These are phyloP conservation scores for Glaucomys volans DNA, from an alignment of 2,113 vertebrate genomes.

Conservation along the genomic window DNA sequence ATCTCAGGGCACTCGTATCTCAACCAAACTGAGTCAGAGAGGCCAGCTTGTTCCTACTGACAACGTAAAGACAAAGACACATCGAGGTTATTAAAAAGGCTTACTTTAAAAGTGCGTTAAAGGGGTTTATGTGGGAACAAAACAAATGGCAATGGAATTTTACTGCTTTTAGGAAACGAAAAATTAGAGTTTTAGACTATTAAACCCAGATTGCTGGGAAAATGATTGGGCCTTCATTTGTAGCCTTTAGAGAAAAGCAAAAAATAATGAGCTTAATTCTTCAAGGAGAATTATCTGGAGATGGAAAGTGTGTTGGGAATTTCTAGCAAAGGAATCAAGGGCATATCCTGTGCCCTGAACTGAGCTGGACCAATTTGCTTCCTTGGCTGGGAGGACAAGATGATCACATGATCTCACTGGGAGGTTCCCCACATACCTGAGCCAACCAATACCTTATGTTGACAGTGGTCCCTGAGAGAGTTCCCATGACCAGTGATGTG, in stretches of 20 bases:
- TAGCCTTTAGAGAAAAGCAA: background rate
- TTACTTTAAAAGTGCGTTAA: background rate
- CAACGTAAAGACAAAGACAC: background rate
- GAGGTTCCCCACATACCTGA: background rate
- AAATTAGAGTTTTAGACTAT: background rate
- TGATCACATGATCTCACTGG: background rate
- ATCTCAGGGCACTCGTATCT: background rate
- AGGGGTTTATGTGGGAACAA: background rate
- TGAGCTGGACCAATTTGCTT: background rate
- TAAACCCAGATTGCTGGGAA: background rate
- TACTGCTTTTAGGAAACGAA: conserved; percentile 43
- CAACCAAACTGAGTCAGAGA: conserved; percentile 5
- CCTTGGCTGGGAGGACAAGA: background rate
- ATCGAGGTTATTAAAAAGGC: background rate
- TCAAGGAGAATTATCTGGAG: background rate
- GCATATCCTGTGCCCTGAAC: background rate
- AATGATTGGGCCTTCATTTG: background rate
- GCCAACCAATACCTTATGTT: no score
- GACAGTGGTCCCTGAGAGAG: background rate
- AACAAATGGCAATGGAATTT: background rate
- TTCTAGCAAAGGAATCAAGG: background rate
- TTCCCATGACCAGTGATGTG: background rate
- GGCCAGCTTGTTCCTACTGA: background rate
- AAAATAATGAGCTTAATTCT: background rate
- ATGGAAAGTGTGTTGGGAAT: background rate